Base-by-base conservation (phyloP, 2,888 invertebrate species). In the Callyntrura sp. region DNA sequence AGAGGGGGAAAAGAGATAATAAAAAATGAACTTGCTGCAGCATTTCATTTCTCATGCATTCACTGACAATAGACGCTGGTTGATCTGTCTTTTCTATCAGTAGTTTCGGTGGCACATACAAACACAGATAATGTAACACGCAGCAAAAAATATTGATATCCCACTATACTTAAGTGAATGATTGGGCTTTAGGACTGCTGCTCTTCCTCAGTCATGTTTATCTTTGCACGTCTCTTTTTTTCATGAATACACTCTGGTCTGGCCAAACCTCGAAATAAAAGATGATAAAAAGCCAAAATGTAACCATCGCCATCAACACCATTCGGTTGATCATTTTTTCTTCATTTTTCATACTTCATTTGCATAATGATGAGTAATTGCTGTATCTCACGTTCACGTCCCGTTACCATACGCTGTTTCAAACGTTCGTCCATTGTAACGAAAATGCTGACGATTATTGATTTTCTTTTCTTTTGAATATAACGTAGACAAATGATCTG, bases 341-440 rank as follows among this genome's bases (percentile, higher is more conserved):
- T 81, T 73, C 57, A n/a, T 82, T 60, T 55, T 73, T 87, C 28
- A 23, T 88, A 48, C 68, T 20, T 88, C 88, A 90, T 90, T 90
- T 90, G 88, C 90, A 90, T 90, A 88, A 90, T 90, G 90, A 90
- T 87, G 83, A 90, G 82, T 86, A 90, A 90, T 90, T 90, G 81
- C 84, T 28, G 8, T 70, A 78, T 88, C 73, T 88, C 73, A 82
- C 82, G 88, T 68, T 88, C 82, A 28, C 62, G 73, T 62, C 73
- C 35, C 81, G 43, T 45, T 45, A 8, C 48, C 20, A 1, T 68
- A 45, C 45, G 0, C n/a, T 57, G 57, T 17, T 17, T 57, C 20
- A 17, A 17, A 20, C 57, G 57, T 1, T 17, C 57, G 6, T 1
- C 20, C 57, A 3, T 20, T 12, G 11, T 62, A n/a, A n/a, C n/a